Evolutionary conservation across 2,113 vertebrate genomes (phyloP), one percentile per base, ranked within the genome.

Genomic region (Colaptes auratus): DNA sequence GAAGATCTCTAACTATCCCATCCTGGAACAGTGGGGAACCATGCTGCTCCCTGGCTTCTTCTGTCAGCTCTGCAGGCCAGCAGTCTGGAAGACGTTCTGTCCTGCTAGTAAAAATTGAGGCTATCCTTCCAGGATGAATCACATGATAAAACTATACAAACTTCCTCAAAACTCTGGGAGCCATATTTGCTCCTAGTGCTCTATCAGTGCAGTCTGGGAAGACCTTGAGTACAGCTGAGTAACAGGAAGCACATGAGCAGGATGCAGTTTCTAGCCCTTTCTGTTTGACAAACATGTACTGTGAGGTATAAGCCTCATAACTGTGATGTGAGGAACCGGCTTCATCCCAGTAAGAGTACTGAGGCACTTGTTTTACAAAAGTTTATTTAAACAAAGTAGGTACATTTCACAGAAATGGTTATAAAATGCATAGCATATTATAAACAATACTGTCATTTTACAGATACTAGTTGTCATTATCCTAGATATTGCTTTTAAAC

Each of bases 381-480:
- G 74, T 97, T 98, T 98, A 97, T 97, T 97, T 92, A 97, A 96
- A 97, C 71, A 96, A 97, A 97, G 93, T 96, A 86, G 59, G 71
- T 92, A 97, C 98, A 98, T 98, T 98, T 98, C 98, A 98, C 94
- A 98, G 98, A 98, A 98, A 98, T 98, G 98, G 96, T 97, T 98
- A 96, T 96, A 98, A 98, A 97, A 96, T 96, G 89, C 95, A 97
- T 92, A 96, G 90, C 91, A 95, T 96, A 94, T 94, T 95, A 96
- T 95, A 97, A 95, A 96, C 93, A 96, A 56, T 93, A 95, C 89
- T 89, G 83, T 89, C 92, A 76, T 93, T 74, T 96, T 96, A 96
- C 8, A 96, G 81, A 84, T n/a, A 67, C 25, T 81, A 87, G 82
- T 76, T 92, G 50, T 70, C 56, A 61, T 90, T 95, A 91, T 76